Conservation (phyloP, 2,888 invertebrate genomes). For the Sylvicola cinctus region DNA sequence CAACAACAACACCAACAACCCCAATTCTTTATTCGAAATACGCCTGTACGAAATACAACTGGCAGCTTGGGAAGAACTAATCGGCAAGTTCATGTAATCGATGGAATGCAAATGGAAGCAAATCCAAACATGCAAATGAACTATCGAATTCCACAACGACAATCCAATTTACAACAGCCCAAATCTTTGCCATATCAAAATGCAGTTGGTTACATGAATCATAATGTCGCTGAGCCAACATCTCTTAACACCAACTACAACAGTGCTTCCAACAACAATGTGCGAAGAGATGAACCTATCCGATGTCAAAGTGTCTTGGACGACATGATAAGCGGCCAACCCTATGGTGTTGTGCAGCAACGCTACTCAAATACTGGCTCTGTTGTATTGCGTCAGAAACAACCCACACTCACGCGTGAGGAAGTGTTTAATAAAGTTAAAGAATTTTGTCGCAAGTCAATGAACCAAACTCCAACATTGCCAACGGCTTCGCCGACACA, state of each 20-base stretch:
- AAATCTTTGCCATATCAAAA: too few species aligned
- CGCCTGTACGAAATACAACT: conserved; percentile 20
- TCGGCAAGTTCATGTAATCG: background rate
- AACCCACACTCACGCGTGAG: conserved; percentile 11
- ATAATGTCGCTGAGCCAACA: background rate
- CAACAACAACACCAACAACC: too few species aligned
- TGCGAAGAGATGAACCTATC: conserved; percentile 8
- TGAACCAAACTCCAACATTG: conserved; percentile 17
- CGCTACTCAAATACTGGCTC: conserved; percentile 7
- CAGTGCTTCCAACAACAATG: conserved; percentile 5
- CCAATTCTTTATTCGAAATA: conserved; percentile 16
- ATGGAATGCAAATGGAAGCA: background rate
- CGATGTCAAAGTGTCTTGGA: conserved; percentile 23
- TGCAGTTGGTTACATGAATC: too few species aligned
- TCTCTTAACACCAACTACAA: background rate
- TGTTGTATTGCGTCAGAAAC: conserved; percentile 8
- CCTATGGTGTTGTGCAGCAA: background rate
- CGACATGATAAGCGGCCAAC: conserved; percentile 12
- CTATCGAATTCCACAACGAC: too few species aligned
- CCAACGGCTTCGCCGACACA: conserved; percentile 7
- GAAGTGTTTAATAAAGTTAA: conserved; percentile 22
- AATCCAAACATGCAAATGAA: too few species aligned
- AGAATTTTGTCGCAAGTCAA: conserved; percentile 23
- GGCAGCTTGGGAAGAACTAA: conserved; percentile 11
- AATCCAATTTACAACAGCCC: too few species aligned